Evolutionary conservation across 1,140 invertebrate species (phyloP), one percentile per base, ranked within the genome.

Genomic region (Drosophila bipectinata): DNA sequence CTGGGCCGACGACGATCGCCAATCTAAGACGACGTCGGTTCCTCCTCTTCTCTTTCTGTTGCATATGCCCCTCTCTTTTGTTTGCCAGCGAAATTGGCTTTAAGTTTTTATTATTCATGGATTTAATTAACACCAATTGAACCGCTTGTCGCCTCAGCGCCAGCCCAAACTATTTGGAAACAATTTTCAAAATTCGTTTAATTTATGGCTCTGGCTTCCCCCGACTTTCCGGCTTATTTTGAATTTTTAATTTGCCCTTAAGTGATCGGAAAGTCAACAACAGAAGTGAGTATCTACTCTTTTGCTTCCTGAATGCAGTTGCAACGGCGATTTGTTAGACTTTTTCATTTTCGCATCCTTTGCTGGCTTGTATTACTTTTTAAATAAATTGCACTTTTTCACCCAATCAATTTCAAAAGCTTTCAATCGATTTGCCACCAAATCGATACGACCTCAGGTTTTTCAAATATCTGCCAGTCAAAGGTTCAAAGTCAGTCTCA

Each of bases 101-200:
- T 77, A 74, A 51, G 53, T 81, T 77, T 88, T 87, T 75, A 90
- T 88, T 90, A 81, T 90, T 90, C 88, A 82, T 89, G 84, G 90
- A 91, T 90, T 91, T 91, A 91, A 91, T 91, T 91, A 91, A 91
- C 90, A 91, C 87, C 90, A 91, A 91, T 91, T 91, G 87, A 91
- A 88, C 85, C 90, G 90, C 81, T 79, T 90, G 80, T 91, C 90
- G 87, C 72, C 57, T 71, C 54, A 67, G 52, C 71, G 66, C 63
- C 59, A 48, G 41, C 47, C 49, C 37, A 64, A 78, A 72, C 79
- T 78, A 69, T 83, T 89, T 84, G 66, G 77, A 72, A 88, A 77
- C 68, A 79, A 72, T 88, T 83, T 68, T 34, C 41, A 66, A 57
- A 52, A 59, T 64, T 69, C 32, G 63, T 59, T 72, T 91, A 79